Base-by-base conservation (phyloP, 2,888 invertebrate genomes). In the Cataglyphis albicans region DNA sequence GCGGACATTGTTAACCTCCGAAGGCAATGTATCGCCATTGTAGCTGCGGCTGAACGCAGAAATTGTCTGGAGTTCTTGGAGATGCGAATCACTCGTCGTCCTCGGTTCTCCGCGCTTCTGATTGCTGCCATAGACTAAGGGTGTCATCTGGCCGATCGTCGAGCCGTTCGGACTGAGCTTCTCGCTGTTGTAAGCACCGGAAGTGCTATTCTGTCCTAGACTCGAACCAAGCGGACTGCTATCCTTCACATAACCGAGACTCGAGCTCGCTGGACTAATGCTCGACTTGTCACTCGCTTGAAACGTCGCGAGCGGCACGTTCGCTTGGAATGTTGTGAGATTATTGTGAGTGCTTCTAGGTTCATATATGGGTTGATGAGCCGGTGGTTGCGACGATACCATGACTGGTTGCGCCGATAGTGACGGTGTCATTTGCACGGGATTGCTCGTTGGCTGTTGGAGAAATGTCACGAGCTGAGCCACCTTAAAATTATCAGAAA, bases 401-500 rank as follows among this genome's bases (percentile, higher is more conserved):
- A 89, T 81, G 82, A 93, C 91, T 94, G 82, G 95, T 65, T 96
- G 95, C 90, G 85, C 88, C 83, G 85, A 48, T 5, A 48, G 90
- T 12, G 65, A 25, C 94, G 95, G 84, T 95, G 94, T 89, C 95
- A 94, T 82, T 94, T 95, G 92, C 95, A 95, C 83, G 25, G 92
- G 87, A 12, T 35, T 55, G 70, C 83, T 84, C 59, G 95, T 94
- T 80, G 96, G 96, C 64, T 96, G 95, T 90, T 97, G 97, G 7
- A 97, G 96, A 94, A 98, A 97, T 93, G 97, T 97, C 78, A 97
- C 97, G 83, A 98, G 95, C 90, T 97, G 97, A 72, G 96, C 97
- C 91, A 97, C 97, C 95, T 97, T 89, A 2, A 86, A 88, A 10
- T 65, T 9, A 81, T 29, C 18, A 38, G 2, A 65, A n/a, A 0